Evolutionary conservation across 2,888 invertebrate genomes (phyloP), one percentile per base, ranked within the genome.

Genomic region (Noctua pronuba): DNA sequence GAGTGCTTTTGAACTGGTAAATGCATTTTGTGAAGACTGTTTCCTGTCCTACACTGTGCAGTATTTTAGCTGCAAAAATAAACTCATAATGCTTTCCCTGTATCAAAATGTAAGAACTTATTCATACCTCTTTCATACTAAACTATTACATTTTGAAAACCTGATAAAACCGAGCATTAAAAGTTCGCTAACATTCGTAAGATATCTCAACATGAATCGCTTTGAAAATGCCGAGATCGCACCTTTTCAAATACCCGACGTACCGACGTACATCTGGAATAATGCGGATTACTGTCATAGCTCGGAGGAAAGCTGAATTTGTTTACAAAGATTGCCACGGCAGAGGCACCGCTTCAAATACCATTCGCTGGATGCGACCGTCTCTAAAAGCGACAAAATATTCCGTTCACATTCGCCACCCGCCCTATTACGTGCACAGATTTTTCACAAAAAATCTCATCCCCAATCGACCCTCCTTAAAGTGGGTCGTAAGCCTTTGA

Each of bases 391-490:
- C 80, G 86, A 86, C 82, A 86, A 90, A 90, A 90, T 92, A 93
- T 93, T 93, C 92, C 77, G 82, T 79, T 89, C 92, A 89, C 93
- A 92, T 91, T 89, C 83, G 73, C 80, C 78, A 67, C 78, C 77
- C 84, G 79, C 73, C 86, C 81, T 84, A 88, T 88, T 90, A 92
- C 92, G 92, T 91, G 92, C 89, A 86, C 89, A 89, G 92, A 93
- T 92, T 93, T 91, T 91, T 91, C 84, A 85, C 84, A 87, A 85
- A 88, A 89, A 87, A 88, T 91, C 89, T 92, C 88, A 83, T 88
- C 87, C 88, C 78, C 86, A 80, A 90, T 89, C 87, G 88, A 88
- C 89, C 88, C 86, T 88, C 82, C 87, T 82, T 82, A 91, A 91
- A 92, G 89, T 89, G 88, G 89, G 84, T 88, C 83, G 86, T 90